Evolutionary conservation across 1,140 invertebrate species (phyloP).

Genomic region (Papilio glaucus): DNA sequence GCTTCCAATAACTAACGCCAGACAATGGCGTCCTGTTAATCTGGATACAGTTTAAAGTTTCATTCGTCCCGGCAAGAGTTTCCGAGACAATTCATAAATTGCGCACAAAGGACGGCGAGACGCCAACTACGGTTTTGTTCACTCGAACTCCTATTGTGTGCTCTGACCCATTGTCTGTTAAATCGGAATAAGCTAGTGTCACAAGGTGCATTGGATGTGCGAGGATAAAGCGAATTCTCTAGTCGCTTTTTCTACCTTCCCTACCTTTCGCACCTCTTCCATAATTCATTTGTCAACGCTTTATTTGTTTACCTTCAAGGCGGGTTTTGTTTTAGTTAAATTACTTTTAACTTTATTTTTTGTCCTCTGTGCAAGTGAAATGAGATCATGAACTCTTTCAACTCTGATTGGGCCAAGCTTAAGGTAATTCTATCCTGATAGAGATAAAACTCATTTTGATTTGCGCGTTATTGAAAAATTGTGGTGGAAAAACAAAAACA

Average conservation of each 20-base stretch:
- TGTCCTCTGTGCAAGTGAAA: background rate
- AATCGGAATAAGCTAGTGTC: slow-evolving; percentile 52
- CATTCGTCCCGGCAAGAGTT: slow-evolving; percentile 46
- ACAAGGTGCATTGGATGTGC: slow-evolving; percentile 42
- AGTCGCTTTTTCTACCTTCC: slow-evolving; percentile 28
- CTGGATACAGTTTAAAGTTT: slow-evolving; percentile 51
- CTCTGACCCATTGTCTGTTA: slow-evolving; percentile 47
- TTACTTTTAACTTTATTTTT: background rate
- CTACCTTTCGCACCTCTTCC: slow-evolving; percentile 14
- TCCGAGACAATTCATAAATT: slow-evolving; percentile 52
- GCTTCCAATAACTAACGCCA: slow-evolving; percentile 44
- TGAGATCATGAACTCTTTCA: background rate
- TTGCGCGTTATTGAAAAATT: background rate
- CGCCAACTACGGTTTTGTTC: slow-evolving; percentile 47
- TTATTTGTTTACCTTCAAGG: slow-evolving; percentile 14
- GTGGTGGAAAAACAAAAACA: too few species aligned
- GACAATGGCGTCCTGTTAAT: slow-evolving; percentile 42
- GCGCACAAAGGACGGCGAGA: slow-evolving; percentile 46
- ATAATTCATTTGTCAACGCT: slow-evolving; percentile 23
- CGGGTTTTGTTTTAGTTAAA: slow-evolving; percentile 9
- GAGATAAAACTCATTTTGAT: background rate
- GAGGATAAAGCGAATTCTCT: slow-evolving; percentile 33
- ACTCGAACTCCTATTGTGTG: slow-evolving; percentile 48
- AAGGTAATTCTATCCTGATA: background rate
- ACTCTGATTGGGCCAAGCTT: background rate